phyloP scores from a whole-genome alignment of 2,797 vertebrate genomes.

The Pseudopleuronectes americanus region DNA sequence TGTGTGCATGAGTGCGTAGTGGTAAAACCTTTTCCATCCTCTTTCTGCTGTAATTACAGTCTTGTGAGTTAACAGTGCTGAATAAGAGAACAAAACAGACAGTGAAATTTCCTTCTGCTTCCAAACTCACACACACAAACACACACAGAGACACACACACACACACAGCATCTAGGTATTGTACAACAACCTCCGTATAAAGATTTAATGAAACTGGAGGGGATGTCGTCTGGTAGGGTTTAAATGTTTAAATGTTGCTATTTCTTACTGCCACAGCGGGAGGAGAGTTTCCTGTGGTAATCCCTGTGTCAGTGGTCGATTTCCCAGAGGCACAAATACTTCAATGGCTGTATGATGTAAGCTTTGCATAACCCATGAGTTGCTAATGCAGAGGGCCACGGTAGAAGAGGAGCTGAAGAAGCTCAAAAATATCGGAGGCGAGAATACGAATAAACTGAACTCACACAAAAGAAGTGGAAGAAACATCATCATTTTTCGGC shows the following conservation, averaged over 20 bases:
- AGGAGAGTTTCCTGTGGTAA: constrained; percentile 60
- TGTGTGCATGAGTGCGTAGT: constrained; percentile 10
- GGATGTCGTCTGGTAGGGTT: constrained; percentile 62
- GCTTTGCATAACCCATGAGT: constrained; percentile 48
- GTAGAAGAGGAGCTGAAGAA: constrained; percentile 8
- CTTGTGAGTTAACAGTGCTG: constrained; percentile 34
- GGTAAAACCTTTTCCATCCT: constrained; percentile 45
- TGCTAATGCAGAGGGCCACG: constrained; percentile 8
- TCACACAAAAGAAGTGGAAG: background rate
- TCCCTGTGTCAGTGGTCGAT: constrained; percentile 55
- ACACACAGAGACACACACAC: constrained; percentile 19
- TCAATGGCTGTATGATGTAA: constrained; percentile 54
- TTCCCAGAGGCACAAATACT: constrained; percentile 50
- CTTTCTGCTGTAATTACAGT: constrained; percentile 50
- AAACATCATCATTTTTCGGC: background rate
- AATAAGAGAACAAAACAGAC: constrained; percentile 38
- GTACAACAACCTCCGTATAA: constrained; percentile 54
- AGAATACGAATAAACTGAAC: background rate
- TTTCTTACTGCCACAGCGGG: constrained; percentile 56
- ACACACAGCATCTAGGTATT: constrained; percentile 37
- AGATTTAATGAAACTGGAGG: constrained; percentile 74
- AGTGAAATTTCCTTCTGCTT: constrained; percentile 22
- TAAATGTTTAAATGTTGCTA: constrained; percentile 79
- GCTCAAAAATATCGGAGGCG: constrained; percentile 6
- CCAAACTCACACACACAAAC: constrained; percentile 10